Evolutionary conservation across 2,113 vertebrate species (phyloP).

Genomic region (Bothrops jararaca): DNA sequence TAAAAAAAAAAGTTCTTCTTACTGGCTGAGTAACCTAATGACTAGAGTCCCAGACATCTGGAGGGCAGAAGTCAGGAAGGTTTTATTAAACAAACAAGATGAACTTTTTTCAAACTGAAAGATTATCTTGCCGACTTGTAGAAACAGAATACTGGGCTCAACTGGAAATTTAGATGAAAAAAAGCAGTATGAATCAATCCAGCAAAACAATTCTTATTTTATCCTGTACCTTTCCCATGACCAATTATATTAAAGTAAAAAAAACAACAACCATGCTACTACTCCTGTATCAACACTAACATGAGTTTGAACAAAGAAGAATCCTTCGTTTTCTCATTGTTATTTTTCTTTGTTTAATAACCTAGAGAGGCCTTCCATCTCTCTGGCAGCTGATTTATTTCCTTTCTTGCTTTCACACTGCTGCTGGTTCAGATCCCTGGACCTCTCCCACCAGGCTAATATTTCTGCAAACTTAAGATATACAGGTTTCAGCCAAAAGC

Average conservation of each 20-base stretch:
- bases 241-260: neutral
- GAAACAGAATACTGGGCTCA: neutral
- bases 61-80: neutral
- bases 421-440: constrained; percentile 6
- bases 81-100: neutral
- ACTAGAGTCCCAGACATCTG: neutral
- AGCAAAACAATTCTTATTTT: neutral
- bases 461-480: constrained; percentile 13
- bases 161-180: neutral
- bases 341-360: neutral
- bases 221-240: neutral
- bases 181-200: neutral
- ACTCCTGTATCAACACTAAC: neutral
- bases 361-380: neutral
- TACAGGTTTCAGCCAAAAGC: constrained; percentile 6
- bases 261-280: neutral
- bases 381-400: neutral
- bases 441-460: constrained; percentile 17
- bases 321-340: neutral
- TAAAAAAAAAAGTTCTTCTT: neutral
- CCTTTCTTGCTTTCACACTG: constrained; percentile 18
- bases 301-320: neutral
- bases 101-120: neutral
- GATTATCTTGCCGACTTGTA: neutral
- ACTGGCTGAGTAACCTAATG: neutral